Conservation (phyloP, 2,113 vertebrate species). For the Eudyptes chrysolophus region DNA sequence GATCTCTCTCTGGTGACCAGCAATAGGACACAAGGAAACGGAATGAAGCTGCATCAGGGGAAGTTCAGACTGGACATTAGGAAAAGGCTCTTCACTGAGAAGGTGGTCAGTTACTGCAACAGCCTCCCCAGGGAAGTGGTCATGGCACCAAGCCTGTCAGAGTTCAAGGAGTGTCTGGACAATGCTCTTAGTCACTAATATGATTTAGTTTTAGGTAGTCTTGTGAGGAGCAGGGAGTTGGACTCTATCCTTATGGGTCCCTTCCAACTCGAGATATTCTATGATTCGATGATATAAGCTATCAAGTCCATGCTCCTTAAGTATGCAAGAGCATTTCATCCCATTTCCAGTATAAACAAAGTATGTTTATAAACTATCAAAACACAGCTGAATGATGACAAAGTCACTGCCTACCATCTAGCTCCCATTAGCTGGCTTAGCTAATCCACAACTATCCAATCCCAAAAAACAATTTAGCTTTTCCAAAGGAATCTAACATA, state of each 20-base stretch:
- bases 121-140: not conserved
- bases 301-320: not conserved
- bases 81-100: not conserved
- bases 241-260: too few relatives aligned
- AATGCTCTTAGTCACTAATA: not conserved
- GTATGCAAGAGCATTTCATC: not conserved
- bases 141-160: not conserved
- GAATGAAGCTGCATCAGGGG: not conserved
- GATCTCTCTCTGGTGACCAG: not conserved
- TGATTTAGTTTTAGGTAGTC: too few relatives aligned
- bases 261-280: too few relatives aligned
- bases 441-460: not conserved
- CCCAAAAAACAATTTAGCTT: not conserved
- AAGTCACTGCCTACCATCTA: not conserved
- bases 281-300: too few relatives aligned
- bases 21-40: not conserved
- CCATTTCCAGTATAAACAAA: not conserved
- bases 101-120: not conserved
- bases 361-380: not conserved
- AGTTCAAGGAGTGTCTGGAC: not conserved
- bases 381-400: not conserved
- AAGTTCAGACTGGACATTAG: not conserved
- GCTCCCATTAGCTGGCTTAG: not conserved
- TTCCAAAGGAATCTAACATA: not conserved
- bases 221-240: too few relatives aligned